These are phyloP conservation scores for Xenopus laevis DNA, from an alignment of 2,113 vertebrate species.

Conservation along the genomic window DNA sequence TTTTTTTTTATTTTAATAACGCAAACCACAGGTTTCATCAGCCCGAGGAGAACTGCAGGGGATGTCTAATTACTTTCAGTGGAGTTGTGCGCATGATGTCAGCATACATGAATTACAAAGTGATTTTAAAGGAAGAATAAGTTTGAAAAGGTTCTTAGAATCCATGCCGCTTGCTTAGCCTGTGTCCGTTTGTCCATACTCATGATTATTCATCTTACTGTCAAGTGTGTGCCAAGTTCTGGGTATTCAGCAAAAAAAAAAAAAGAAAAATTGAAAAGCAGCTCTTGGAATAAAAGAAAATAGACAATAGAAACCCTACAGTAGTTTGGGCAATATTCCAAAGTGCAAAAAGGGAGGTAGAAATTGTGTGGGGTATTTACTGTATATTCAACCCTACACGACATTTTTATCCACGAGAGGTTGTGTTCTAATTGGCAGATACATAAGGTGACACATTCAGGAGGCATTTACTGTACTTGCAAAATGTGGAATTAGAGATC, in stretches of 20 bases:
- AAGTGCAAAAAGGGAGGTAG: conserved; percentile 30
- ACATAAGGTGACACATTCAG: too few species aligned
- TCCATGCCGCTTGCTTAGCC: conserved; percentile 35
- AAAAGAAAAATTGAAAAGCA: conserved; percentile 21
- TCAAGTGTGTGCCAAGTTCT: conserved; percentile 33
- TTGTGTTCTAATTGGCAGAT: too few species aligned
- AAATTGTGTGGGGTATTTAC: conserved; percentile 7
- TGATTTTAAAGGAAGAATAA: conserved; percentile 39
- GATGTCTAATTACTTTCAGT: conserved; percentile 39
- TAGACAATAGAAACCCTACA: conserved; percentile 33
- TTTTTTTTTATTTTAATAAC: conserved; percentile 37
- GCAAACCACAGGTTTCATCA: conserved; percentile 23
- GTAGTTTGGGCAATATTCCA: conserved; percentile 10
- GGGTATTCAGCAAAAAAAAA: conserved; percentile 33
- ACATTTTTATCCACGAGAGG: too few species aligned
- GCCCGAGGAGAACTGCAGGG: conserved; percentile 30
- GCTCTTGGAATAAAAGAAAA: conserved; percentile 33
- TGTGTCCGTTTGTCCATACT: conserved; percentile 19
- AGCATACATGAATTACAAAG: conserved; percentile 31
- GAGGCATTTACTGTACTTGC: too few species aligned
- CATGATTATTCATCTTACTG: conserved; percentile 34
- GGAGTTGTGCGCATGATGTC: conserved; percentile 18
- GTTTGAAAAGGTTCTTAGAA: conserved; percentile 31
- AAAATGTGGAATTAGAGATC: too few species aligned
- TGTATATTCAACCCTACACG: too few species aligned